Evolutionary conservation across 2,888 invertebrate genomes (phyloP).

Genomic region (Diaprepes abbreviatus): DNA sequence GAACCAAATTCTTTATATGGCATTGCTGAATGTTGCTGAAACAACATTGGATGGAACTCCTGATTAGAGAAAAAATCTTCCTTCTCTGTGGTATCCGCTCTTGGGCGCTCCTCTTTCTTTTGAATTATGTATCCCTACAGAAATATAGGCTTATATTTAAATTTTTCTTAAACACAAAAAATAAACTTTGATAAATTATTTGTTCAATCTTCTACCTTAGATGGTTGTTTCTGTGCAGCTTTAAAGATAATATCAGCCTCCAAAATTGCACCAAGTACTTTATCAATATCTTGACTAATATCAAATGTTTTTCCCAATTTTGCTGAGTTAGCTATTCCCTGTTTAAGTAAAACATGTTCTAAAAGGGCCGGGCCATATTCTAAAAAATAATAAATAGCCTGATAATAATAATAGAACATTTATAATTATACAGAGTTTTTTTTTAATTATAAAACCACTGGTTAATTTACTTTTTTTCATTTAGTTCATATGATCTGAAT

Average conservation of each 20-base stretch:
- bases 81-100: conserved; percentile 69
- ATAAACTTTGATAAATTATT: too few relatives aligned
- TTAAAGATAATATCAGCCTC: conserved; percentile 78
- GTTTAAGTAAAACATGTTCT: conserved; percentile 86
- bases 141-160: too few relatives aligned
- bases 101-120: conserved; percentile 81
- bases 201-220: too few relatives aligned
- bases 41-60: conserved; percentile 94
- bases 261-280: conserved; percentile 76
- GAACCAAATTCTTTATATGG: conserved; percentile 78
- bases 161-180: too few relatives aligned
- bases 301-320: conserved; percentile 79
- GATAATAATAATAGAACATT: too few relatives aligned
- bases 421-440: not conserved
- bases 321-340: conserved; percentile 75
- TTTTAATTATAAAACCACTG: not conserved
- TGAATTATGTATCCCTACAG: conserved; percentile 87
- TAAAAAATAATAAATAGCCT: too few relatives aligned
- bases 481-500: too few relatives aligned
- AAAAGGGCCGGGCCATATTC: conserved; percentile 94
- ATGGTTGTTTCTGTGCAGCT: conserved; percentile 69
- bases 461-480: too few relatives aligned
- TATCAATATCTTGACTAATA: conserved; percentile 73
- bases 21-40: conserved; percentile 77
- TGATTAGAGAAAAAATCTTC: conserved; percentile 81